These are phyloP conservation scores for Brachionus koreanus DNA, from an alignment of 1,140 invertebrate species.

Conservation along the genomic window DNA sequence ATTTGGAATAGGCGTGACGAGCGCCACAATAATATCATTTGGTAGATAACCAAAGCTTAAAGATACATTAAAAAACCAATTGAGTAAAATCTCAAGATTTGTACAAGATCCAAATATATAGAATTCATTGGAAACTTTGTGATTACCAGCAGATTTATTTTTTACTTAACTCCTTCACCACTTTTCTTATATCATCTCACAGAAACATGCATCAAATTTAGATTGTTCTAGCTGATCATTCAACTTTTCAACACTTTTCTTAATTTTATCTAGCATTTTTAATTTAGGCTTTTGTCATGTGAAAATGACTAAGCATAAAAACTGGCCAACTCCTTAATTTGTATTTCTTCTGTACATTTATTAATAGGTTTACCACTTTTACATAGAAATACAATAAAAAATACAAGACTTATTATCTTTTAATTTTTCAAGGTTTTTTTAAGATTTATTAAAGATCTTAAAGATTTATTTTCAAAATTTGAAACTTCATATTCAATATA, in stretches of 20 bases:
- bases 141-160: background rate
- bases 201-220: too few species aligned
- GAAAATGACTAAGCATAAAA: background rate
- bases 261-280: too few species aligned
- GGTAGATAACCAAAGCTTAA: background rate
- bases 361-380: background rate
- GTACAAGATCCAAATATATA: too few species aligned
- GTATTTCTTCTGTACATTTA: background rate
- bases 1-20: background rate
- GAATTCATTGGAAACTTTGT: too few species aligned
- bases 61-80: too few species aligned
- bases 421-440: background rate
- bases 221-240: too few species aligned
- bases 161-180: background rate
- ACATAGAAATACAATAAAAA: background rate
- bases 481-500: background rate
- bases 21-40: background rate
- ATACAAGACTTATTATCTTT: background rate
- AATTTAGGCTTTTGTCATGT: background rate
- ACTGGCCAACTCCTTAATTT: background rate
- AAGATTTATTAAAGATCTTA: background rate
- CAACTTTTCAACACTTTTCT: too few species aligned
- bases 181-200: background rate
- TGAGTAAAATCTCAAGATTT: too few species aligned
- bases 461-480: background rate